These are phyloP conservation scores for Erebia aethiops DNA, from an alignment of 2,888 invertebrate genomes.

Conservation along the genomic window DNA sequence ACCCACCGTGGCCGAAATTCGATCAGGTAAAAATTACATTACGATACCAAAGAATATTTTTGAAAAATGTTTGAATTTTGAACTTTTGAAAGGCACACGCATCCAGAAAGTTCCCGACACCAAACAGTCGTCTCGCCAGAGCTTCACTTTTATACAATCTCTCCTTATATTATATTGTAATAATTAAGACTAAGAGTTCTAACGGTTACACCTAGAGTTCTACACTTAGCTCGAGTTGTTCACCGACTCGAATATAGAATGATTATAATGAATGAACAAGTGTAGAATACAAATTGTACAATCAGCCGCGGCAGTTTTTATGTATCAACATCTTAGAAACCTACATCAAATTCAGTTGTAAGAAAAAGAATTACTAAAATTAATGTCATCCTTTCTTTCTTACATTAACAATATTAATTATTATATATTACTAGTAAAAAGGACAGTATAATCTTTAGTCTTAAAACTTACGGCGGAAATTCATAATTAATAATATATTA, in stretches of 20 bases:
- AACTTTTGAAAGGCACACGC: background rate
- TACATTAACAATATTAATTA: too few species aligned
- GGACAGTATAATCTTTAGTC: too few species aligned
- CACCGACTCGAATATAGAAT: constrained; percentile 14
- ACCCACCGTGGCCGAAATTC: too few species aligned
- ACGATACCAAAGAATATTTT: too few species aligned
- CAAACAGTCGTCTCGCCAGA: background rate
- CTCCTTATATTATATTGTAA: background rate
- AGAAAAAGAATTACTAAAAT: background rate
- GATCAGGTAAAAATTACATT: too few species aligned
- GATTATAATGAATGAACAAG: constrained; percentile 10
- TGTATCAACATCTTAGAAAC: background rate
- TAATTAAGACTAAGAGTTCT: constrained; percentile 9
- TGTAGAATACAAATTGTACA: constrained; percentile 7
- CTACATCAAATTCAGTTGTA: too few species aligned
- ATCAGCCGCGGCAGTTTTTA: constrained; percentile 1
- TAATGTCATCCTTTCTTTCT: background rate
- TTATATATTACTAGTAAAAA: too few species aligned
- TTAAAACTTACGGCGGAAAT: too few species aligned
- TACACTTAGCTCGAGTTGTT: background rate
- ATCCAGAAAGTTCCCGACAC: background rate
- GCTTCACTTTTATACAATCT: background rate
- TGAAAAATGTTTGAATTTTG: too few species aligned
- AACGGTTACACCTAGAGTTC: constrained; percentile 5
- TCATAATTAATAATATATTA: too few species aligned